Evolutionary conservation across 2,888 invertebrate species (phyloP), one percentile per base, ranked within the genome.

Genomic region (Loripinus fragilis): DNA sequence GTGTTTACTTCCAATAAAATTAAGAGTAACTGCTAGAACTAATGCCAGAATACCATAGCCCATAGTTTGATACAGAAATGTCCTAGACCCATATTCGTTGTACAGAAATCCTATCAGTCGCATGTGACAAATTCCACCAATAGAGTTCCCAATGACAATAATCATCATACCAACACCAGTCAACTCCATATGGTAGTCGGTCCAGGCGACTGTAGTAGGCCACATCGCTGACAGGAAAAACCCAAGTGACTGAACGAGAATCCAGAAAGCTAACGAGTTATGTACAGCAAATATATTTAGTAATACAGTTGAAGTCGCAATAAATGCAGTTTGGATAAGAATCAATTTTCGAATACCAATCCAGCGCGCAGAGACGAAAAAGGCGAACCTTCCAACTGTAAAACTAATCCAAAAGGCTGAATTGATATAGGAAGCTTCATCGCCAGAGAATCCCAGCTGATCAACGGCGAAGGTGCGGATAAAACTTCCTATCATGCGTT

Each of bases 391-490:
- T 0, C 89, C 89, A 2, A 80, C 64, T 0, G 86, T 85, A 76
- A 87, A 89, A 55, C 88, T 83, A 10, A 87, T 83, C 88, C 90
- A 90, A 76, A 88, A 90, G 5, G 81, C 65, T 8, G 89, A 85
- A 66, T 89, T 87, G 25, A 90, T 72, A 30, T 74, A 76, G 0
- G 89, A 83, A 0, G 86, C 89, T 10, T 82, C 78, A 33, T 75
- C 78, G 15, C 80, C 86, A 12, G 71, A 74, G 30, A 90, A 82
- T 0, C 83, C 48, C 28, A 87, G 74, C 28, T 85, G 83, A 60
- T 90, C 89, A 35, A 87, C 83, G 45, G 89, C 83, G 68, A 75
- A 89, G n/a, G 81, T 85, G 28, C 88, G 85, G 12, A 90, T 69
- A 73, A 89, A 90, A 17, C 87, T 87, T 0, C 86, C 85, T 30